phyloP scores from a whole-genome alignment of 2,888 invertebrate genomes.

The Thereva unica region DNA sequence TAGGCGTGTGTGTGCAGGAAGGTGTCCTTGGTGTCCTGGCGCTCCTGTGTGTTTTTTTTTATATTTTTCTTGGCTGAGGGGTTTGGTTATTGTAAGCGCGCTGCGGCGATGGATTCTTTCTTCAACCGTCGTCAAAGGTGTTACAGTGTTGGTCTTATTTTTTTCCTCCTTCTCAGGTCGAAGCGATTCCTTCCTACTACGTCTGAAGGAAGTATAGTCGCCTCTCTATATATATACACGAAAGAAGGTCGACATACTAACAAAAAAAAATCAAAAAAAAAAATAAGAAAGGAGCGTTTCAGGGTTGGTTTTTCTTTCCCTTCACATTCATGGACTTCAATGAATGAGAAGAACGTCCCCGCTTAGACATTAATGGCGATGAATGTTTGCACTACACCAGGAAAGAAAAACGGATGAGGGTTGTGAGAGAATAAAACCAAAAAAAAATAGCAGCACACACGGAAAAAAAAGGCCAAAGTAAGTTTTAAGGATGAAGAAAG shows the following conservation, averaged over 20 bases:
- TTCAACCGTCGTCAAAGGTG: constrained; percentile 35
- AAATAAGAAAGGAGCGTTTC: background rate
- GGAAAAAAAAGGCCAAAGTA: constrained; percentile 7
- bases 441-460: constrained; percentile 18
- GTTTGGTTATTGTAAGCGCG: constrained; percentile 9
- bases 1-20: background rate
- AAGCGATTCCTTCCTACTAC: constrained; percentile 18
- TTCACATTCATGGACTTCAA: constrained; percentile 39
- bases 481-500: constrained; percentile 27
- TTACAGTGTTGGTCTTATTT: constrained; percentile 31
- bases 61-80: too few relatives aligned
- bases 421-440: constrained; percentile 8
- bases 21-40: constrained; percentile 19
- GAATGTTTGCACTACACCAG: constrained; percentile 41
- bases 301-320: constrained; percentile 30
- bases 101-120: constrained; percentile 31
- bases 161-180: background rate
- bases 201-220: constrained; percentile 24
- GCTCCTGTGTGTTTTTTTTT: constrained; percentile 17
- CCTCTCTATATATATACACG: background rate
- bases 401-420: constrained; percentile 30
- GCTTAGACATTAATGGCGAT: constrained; percentile 43
- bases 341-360: constrained; percentile 42
- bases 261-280: background rate
- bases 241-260: constrained; percentile 3